Base-by-base conservation (phyloP, 2,888 invertebrate species). In the Tanytarsus gracilentus region DNA sequence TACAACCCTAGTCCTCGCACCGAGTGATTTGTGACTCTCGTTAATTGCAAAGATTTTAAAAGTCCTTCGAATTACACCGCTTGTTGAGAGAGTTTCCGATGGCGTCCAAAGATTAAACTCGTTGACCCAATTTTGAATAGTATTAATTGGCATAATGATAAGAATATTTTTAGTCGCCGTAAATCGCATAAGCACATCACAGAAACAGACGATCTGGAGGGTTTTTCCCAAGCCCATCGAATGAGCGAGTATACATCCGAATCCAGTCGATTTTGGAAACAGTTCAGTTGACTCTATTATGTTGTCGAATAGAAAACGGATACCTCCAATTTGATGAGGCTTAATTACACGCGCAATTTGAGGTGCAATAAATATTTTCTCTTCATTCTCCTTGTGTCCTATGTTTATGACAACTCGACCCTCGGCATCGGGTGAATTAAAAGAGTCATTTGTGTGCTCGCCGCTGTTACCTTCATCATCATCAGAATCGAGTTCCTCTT, bases 191-290 rank as follows among this genome's bases (percentile, higher is more conserved):
- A 98, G 95, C 67, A 97, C 87, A 75, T 99, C 98, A 70, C 90
- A 89, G 76, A 99, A 98, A 64, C 93, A 90, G 61, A 97, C 90
- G 61, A 97, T 88, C 77, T 89, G 93, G 62, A 99, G 77, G 0
- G 98, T 99, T 77, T 99, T 99, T n/a, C 99, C 99, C 26, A 99
- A 79, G 1, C 99, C 99, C 99, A 99, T 99, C 48, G 95, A 95
- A 77, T 99, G 98, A 1, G 98, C 98, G 58, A 99, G 77, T 67
- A 99, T 97, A 72, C 98, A 99, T 11, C 99, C 99, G 72, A 98
- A 96, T 9, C 98, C 97, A 2, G 85, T 80, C 0, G 89, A 89
- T 14, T 82, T 87, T 61, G 88, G 87, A 72, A 87, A 98, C 65
- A 94, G 79, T 63, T 86, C 86, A 48, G 89, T 81, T 18, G 94